These are phyloP conservation scores for Drosophila falleni DNA, from an alignment of 2,888 invertebrate species.

Conservation along the genomic window DNA sequence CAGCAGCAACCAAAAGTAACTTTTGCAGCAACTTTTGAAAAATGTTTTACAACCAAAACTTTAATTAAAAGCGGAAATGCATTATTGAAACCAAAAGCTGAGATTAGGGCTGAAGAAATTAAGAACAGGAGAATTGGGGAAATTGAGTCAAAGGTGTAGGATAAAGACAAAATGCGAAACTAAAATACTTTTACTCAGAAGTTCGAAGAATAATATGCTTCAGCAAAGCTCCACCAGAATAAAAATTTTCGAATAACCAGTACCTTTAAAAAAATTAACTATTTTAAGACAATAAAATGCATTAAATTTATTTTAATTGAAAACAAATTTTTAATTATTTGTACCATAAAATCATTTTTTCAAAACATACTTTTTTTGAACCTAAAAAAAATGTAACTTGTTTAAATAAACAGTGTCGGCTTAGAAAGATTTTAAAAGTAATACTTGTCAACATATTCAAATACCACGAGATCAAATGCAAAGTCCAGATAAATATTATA, in stretches of 20 bases:
- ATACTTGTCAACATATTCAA: background rate
- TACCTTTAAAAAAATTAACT: too few relatives aligned
- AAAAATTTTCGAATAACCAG: too few relatives aligned
- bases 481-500: background rate
- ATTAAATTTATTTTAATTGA: too few relatives aligned
- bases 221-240: too few relatives aligned
- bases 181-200: background rate
- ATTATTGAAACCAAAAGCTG: conserved; percentile 66
- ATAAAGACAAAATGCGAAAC: background rate
- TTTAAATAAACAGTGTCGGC: too few relatives aligned
- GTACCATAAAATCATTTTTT: too few relatives aligned
- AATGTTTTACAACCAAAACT: conserved; percentile 70
- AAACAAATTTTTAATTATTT: too few relatives aligned
- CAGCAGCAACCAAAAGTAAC: conserved; percentile 44
- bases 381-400: too few relatives aligned
- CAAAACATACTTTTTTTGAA: too few relatives aligned
- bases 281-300: too few relatives aligned
- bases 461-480: background rate
- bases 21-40: conserved; percentile 54
- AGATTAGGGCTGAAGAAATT: conserved; percentile 32
- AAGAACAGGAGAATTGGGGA: background rate
- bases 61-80: conserved; percentile 76
- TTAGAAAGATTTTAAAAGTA: background rate
- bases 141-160: background rate
- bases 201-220: too few relatives aligned